Evolutionary conservation across 2,888 invertebrate species (phyloP), one percentile per base, ranked within the genome.

Genomic region (Lithodes maja): DNA sequence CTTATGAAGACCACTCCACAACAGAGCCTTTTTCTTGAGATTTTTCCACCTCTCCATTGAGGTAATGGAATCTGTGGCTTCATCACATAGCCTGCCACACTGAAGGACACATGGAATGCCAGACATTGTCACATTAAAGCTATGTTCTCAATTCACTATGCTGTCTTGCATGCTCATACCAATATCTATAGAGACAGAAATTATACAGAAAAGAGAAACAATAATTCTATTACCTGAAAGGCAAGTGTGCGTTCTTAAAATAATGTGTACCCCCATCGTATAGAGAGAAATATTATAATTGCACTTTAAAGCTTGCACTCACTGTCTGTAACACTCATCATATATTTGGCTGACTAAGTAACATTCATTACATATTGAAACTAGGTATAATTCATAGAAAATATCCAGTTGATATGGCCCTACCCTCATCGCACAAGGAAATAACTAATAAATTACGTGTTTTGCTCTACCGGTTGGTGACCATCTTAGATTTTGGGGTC

Each of bases 21-120:
- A 75, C n/a, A 12, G 75, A n/a, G 75, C 75, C n/a, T 15, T 75
- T 78, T 49, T 78, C 78, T n/a, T 78, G 78, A 78, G 78, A 78
- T 78, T 33, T 78, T 78, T 50, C 78, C 78, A 78, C 78, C 53
- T 78, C n/a, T 78, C 78, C 3, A 53, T 49, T n/a, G 78, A 78
- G 78, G 50, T 15, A 75, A 75, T 75, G n/a, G 75, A 3, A 75
- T 75, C 1, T 5, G 75, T 75, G 75, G 49, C 75, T 75, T 75
- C 75, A 75, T 15, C n/a, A 15, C 75, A 75, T 1, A 49, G n/a
- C 75, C 75, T 75, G 75, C 78, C 17, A 78, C 50, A 78, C 78
- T 78, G 53, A n/a, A 78, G 78, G 78, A 33, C 78, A 78, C 78
- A 78, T n/a, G 50, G 78, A 78, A 78, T 7, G 78, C 9, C n/a